Conservation (phyloP, 2,888 invertebrate species). For the Serripes groenlandicus region DNA sequence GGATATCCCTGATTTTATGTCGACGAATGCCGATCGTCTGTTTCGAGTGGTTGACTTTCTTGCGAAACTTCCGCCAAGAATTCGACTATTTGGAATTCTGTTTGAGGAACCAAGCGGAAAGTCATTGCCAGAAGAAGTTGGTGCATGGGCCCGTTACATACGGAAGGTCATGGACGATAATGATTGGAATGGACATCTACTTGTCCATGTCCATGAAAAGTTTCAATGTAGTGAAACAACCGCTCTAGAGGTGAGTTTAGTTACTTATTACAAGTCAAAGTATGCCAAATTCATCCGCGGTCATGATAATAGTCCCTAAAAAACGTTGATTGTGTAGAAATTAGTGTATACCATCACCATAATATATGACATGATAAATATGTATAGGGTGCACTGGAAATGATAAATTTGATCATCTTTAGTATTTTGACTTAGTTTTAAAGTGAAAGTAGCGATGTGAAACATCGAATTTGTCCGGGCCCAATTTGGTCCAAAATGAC, state of each 20-base stretch:
- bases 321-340: too few species aligned
- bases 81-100: slow-evolving; percentile 33
- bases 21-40: slow-evolving; percentile 20
- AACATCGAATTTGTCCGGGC: too few species aligned
- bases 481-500: too few species aligned
- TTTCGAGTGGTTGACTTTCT: slow-evolving; percentile 32
- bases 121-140: slow-evolving; percentile 25
- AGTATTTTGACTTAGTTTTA: too few species aligned
- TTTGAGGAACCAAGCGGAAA: slow-evolving; percentile 42
- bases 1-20: slow-evolving; percentile 52
- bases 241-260: slow-evolving; percentile 25
- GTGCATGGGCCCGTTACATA: slow-evolving; percentile 19
- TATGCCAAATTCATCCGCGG: too few species aligned
- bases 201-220: slow-evolving; percentile 41
- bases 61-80: slow-evolving; percentile 1
- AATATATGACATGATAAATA: too few species aligned
- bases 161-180: slow-evolving; percentile 34
- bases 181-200: slow-evolving; percentile 43
- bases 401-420: too few species aligned
- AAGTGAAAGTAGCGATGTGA: too few species aligned
- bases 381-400: too few species aligned
- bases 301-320: too few species aligned
- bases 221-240: slow-evolving; percentile 15
- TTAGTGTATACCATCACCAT: too few species aligned
- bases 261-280: too few species aligned